Base-by-base conservation (phyloP, 2,113 vertebrate genomes). In the Xenopus laevis region DNA sequence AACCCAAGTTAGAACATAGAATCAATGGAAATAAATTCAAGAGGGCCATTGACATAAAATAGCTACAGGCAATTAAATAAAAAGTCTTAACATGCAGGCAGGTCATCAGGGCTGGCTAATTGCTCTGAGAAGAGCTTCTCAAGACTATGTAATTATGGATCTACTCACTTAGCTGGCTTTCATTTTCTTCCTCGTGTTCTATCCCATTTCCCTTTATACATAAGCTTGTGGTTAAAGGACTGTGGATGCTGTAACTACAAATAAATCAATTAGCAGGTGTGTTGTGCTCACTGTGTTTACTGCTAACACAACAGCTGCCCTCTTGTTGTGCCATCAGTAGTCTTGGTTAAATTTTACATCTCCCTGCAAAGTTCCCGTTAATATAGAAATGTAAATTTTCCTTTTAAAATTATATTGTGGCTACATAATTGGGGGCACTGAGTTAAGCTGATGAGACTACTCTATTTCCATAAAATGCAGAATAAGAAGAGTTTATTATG, bases 261-360 rank as follows among this genome's bases (percentile, higher is more conserved):
- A 89, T 85, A 90, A 87, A 86, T 89, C 89, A 91, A 93, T 92
- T 90, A 94, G 91, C 89, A 87, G 88, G 88, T 89, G 89, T 78
- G 84, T 82, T 88, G 83, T 78, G 81, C 80, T 86, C 87, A 80
- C 78, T 77, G 80, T 84, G 86, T 81, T 87, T 86, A 86, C 90
- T 87, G 84, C 84, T 90, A 84, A 80, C 83, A 76, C 68, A 69
- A 73, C 73, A 77, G 83, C 84, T 74, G 72, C 72, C 55, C 60
- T 16, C 61, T 21, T 23, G 46, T 67, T 66, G 59, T 46, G 53
- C 15, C 23, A 46, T 13, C 11, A n/a, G 7, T 53, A 44, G 16
- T 53, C 57, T 30, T 46, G 20, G 13, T n/a, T 27, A 27, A 27
- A 27, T n/a, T 64, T 33, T 44, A 12, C 61, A 17, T 64, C 30